phyloP scores from a whole-genome alignment of 35 echinoderm and acorn worm genomes.

The Lytechinus pictus region DNA sequence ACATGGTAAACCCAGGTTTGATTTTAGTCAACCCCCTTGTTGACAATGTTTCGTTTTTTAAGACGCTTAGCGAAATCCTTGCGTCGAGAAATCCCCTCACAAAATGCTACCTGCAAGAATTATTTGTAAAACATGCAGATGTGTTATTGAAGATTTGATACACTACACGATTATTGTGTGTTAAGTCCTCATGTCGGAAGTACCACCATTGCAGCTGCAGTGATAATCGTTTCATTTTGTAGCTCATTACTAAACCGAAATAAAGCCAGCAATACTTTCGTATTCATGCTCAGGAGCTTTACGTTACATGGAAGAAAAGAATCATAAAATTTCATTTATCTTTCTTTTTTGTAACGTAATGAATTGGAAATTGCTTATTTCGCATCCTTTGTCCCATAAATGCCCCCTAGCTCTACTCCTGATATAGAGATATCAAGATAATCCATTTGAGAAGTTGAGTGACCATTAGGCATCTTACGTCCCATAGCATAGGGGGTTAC shows the following conservation, averaged over 20 bases:
- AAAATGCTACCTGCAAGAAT: not conserved
- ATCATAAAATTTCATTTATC: not conserved
- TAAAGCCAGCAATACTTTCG: not conserved
- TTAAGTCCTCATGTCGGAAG: not conserved
- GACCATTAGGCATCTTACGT: not conserved
- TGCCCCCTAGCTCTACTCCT: not conserved
- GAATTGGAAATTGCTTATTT: conserved; percentile 13
- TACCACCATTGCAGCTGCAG: not conserved
- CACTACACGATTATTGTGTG: not conserved
- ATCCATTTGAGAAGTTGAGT: not conserved
- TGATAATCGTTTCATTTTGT: not conserved
- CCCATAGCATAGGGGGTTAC: not conserved
- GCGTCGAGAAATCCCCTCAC: not conserved
- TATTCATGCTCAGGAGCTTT: not conserved
- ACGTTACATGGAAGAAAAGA: not conserved
- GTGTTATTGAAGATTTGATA: not conserved
- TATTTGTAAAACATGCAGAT: not conserved
- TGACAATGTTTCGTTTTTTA: not conserved
- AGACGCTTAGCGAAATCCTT: not conserved
- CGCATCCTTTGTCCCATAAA: not conserved
- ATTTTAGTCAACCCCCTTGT: not conserved
- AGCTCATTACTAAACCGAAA: not conserved
- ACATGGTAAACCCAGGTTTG: not conserved
- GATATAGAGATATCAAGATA: conserved; percentile 13
- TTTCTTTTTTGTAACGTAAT: not conserved